These are phyloP conservation scores for Xylophagus ater DNA, from an alignment of 2,888 invertebrate species.

Conservation along the genomic window DNA sequence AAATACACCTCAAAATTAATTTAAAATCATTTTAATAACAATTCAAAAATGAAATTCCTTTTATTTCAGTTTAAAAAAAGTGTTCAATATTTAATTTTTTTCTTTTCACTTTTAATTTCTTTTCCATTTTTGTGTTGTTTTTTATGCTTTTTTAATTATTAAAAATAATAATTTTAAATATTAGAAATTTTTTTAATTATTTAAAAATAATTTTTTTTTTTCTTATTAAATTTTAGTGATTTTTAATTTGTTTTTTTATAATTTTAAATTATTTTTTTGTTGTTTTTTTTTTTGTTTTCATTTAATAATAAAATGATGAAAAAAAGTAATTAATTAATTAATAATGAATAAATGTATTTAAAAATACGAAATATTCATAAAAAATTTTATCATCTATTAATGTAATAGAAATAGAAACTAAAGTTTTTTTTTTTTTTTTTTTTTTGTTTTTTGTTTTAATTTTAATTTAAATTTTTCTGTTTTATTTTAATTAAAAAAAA, in stretches of 20 bases:
- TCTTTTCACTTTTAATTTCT: slow-evolving; percentile 1
- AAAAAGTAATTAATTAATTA: slow-evolving; percentile 5
- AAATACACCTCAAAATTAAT: slow-evolving; percentile 1
- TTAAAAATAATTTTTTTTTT: slow-evolving; percentile 6
- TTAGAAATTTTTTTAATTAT: too few species aligned
- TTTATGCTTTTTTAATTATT: too few species aligned
- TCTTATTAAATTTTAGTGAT: not conserved
- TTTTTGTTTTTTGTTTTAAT: not conserved
- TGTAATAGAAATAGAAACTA: slow-evolving; percentile 11
- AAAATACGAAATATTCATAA: slow-evolving; percentile 10
- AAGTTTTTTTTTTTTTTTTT: slow-evolving; percentile 1
- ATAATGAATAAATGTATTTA: slow-evolving; percentile 12
- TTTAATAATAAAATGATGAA: slow-evolving; percentile 11
- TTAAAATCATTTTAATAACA: not conserved
- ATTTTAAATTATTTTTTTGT: too few species aligned
- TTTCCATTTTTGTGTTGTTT: slow-evolving; percentile 2
- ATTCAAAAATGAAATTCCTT: not conserved
- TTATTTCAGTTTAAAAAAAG: not conserved
- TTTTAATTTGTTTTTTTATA: too few species aligned
- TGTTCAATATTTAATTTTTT: too few species aligned
- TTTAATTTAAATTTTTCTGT: too few species aligned
- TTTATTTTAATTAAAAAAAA: too few species aligned
- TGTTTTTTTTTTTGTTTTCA: too few species aligned
- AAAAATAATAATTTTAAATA: too few species aligned
- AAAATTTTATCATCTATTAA: slow-evolving; percentile 12